phyloP scores from a whole-genome alignment of 2,113 vertebrate genomes.

The Takifugu bimaculatus region DNA sequence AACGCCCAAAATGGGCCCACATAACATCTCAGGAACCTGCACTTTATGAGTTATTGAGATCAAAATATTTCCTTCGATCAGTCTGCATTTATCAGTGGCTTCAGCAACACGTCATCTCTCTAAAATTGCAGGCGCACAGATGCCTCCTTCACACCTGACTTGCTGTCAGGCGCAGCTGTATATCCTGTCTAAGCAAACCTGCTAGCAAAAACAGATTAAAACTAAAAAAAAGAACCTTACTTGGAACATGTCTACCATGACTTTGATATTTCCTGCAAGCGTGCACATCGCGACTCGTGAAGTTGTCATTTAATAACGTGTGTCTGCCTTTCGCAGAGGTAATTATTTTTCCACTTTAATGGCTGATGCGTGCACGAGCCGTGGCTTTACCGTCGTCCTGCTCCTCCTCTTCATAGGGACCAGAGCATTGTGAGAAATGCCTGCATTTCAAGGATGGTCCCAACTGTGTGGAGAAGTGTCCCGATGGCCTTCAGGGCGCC shows the following conservation, averaged over 20 bases:
- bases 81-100: constrained; percentile 3
- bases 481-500: constrained; percentile 91
- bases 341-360: too few species aligned
- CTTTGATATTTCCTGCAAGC: too few species aligned
- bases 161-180: neutral
- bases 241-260: too few species aligned
- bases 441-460: constrained; percentile 97
- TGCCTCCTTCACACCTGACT: constrained; percentile 14
- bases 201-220: neutral
- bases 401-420: constrained; percentile 74
- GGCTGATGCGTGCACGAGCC: too few species aligned
- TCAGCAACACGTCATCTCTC: neutral
- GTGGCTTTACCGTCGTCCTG: neutral
- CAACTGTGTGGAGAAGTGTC: constrained; percentile 98
- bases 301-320: too few species aligned
- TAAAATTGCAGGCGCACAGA: constrained; percentile 5
- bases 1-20: constrained; percentile 10
- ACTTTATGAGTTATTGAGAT: constrained; percentile 16
- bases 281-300: too few species aligned
- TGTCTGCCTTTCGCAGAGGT: too few species aligned
- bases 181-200: neutral
- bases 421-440: constrained; percentile 94
- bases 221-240: too few species aligned
- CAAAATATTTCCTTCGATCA: constrained; percentile 16
- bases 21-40: constrained; percentile 20